Base-by-base conservation (phyloP, 1,140 invertebrate genomes). In the Babylonia areolata region DNA sequence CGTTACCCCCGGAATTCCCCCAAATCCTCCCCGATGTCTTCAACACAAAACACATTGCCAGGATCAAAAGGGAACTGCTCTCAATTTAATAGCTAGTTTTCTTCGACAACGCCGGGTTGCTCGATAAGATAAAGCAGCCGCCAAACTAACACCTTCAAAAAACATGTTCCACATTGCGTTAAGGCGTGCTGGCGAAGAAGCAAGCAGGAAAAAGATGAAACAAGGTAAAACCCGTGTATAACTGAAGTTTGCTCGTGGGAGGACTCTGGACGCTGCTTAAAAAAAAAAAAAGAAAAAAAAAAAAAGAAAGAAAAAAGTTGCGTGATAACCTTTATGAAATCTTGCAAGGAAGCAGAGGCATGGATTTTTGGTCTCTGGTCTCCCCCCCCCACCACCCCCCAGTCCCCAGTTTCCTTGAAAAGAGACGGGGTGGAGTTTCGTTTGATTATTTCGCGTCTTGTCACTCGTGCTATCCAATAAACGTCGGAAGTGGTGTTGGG, bases 281-380 rank as follows among this genome's bases (percentile, higher is more conserved):
- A n/a, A n/a, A n/a, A n/a, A n/a, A n/a, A n/a, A n/a, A n/a, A n/a
- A n/a, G n/a, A n/a, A n/a, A n/a, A n/a, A n/a, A n/a, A n/a, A n/a
- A n/a, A n/a, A n/a, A n/a, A n/a, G n/a, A n/a, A n/a, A n/a, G n/a
- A n/a, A 35, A 73, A 15, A 31, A 5, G n/a, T 73, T 2, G 46
- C 46, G 46, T 51, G 71, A 73, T 73, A 73, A 73, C 71, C 71
- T 73, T 33, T 37, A 35, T 31, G 71, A 73, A 73, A 73, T 31
- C 33, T 0, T 35, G 71, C 9, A 31, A 5, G 71, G 17, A 9
- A 35, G 71, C 28, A 1, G 33, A 6, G 31, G n/a, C n/a, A n/a
- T n/a, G n/a, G n/a, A n/a, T n/a, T n/a, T n/a, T n/a, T n/a, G n/a
- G n/a, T n/a, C n/a, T n/a, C n/a, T n/a, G n/a, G n/a, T n/a, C n/a